Evolutionary conservation across 2,888 invertebrate genomes (phyloP).

Genomic region (Plagodis pulveraria): DNA sequence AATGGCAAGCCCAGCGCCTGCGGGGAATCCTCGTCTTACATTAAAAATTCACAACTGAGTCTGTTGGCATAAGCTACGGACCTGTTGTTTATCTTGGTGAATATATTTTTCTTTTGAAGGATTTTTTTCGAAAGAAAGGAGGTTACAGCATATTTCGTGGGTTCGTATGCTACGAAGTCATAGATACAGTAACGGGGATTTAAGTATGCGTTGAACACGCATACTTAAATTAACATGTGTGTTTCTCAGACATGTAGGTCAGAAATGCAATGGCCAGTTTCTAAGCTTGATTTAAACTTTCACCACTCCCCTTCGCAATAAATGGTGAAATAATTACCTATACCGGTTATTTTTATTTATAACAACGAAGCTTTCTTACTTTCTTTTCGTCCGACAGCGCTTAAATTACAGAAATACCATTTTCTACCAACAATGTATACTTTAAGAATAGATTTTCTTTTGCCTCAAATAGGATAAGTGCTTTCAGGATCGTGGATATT

Average conservation of each 20-base stretch:
- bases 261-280: constrained; percentile 55
- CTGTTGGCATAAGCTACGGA: constrained; percentile 25
- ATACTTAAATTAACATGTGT: constrained; percentile 24
- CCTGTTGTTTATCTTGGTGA: constrained; percentile 11
- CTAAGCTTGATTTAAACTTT: constrained; percentile 63
- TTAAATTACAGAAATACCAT: constrained; percentile 5
- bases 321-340: constrained; percentile 52
- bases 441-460: too few relatives aligned
- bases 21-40: constrained; percentile 46
- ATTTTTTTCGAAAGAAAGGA: constrained; percentile 17
- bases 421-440: constrained; percentile 13
- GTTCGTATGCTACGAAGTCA: too few relatives aligned
- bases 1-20: constrained; percentile 49
- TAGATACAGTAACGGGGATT: constrained; percentile 10
- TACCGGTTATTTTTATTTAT: constrained; percentile 58
- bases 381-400: constrained; percentile 28
- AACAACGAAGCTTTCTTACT: constrained; percentile 45
- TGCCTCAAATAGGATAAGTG: too few relatives aligned
- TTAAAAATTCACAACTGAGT: constrained; percentile 30
- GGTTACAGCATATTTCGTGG: too few relatives aligned
- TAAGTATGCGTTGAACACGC: constrained; percentile 4
- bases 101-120: constrained; percentile 22
- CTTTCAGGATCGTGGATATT: neutral
- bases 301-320: constrained; percentile 59
- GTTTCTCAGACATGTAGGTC: constrained; percentile 37